phyloP scores from a whole-genome alignment of 1,140 invertebrate genomes.

The Apis cerana region DNA sequence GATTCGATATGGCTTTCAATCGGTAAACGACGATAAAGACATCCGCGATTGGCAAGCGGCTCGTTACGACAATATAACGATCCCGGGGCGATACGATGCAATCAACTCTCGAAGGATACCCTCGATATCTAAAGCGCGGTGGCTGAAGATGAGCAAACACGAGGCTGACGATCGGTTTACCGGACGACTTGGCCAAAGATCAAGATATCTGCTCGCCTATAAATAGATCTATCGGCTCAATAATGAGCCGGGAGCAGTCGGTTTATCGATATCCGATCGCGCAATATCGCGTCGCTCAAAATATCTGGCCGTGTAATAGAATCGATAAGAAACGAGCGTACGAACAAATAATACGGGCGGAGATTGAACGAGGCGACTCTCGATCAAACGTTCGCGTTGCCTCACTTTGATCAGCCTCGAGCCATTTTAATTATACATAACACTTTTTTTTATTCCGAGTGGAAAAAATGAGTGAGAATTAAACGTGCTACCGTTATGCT shows the following conservation, averaged over 20 bases:
- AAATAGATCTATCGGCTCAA: slow-evolving; percentile 41
- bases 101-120: slow-evolving; percentile 7
- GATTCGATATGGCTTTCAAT: slow-evolving; percentile 20
- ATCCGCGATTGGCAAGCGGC: neutral
- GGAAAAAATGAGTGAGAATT: neutral
- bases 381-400: neutral
- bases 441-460: neutral
- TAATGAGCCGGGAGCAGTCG: slow-evolving; percentile 29
- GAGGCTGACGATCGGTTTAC: slow-evolving; percentile 24
- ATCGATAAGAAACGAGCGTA: slow-evolving; percentile 10
- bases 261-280: slow-evolving; percentile 44
- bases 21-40: slow-evolving; percentile 31
- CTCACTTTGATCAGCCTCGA: neutral
- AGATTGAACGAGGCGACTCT: neutral
- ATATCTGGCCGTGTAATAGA: slow-evolving; percentile 36
- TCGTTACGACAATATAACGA: slow-evolving; percentile 43
- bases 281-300: slow-evolving; percentile 32
- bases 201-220: slow-evolving; percentile 43
- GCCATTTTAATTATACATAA: neutral
- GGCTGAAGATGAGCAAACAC: slow-evolving; percentile 37
- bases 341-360: neutral
- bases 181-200: slow-evolving; percentile 43
- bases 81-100: slow-evolving; percentile 39
- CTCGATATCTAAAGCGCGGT: neutral
- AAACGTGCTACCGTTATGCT: neutral